Evolutionary conservation across 2,113 vertebrate genomes (phyloP), one percentile per base, ranked within the genome.

Genomic region (Fregetta grallaria): DNA sequence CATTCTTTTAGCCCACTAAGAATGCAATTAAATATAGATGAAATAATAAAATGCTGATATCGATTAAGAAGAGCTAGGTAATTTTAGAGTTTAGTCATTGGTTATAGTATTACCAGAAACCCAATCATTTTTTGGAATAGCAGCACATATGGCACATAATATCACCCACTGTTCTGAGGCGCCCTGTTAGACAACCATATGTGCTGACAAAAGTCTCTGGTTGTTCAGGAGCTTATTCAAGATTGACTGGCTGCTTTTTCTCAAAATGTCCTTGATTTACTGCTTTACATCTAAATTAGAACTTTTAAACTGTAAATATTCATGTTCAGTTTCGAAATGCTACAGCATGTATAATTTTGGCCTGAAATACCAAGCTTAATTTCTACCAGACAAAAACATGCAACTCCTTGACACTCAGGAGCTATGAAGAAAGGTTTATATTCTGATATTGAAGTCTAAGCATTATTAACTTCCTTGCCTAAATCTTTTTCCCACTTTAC

Each of bases 171-270:
- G 98, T 91, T 96, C 95, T 88, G 65, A 93, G 93, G 92, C 50
- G 17, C 96, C 97, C 96, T 90, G 56, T 95, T 97, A 98, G 97
- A 98, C 97, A 97, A 91, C 97, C 97, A 98, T 98, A 98, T 98
- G 97, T 97, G 97, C 95, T 95, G 92, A 94, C 94, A 94, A 74
- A 93, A 96, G 40, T 97, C 77, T 94, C 78, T 91, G 91, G 72
- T 90, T 96, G 63, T 91, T 88, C 86, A 92, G 86, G 73, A 84
- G 83, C 45, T 73, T 58, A 70, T 84, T 92, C 62, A 91, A 96
- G 80, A 95, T 70, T 91, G 76, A 90, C 52, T 96, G 66, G 71
- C 84, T 95, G 88, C 47, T 94, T 86, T 75, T 83, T 59, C 87
- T 85, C 67, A 95, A 94, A 95, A 87, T 77, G 38, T 94, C 88